These are phyloP conservation scores for Dolichopus griseipennis DNA, from an alignment of 2,888 invertebrate genomes.

Conservation along the genomic window DNA sequence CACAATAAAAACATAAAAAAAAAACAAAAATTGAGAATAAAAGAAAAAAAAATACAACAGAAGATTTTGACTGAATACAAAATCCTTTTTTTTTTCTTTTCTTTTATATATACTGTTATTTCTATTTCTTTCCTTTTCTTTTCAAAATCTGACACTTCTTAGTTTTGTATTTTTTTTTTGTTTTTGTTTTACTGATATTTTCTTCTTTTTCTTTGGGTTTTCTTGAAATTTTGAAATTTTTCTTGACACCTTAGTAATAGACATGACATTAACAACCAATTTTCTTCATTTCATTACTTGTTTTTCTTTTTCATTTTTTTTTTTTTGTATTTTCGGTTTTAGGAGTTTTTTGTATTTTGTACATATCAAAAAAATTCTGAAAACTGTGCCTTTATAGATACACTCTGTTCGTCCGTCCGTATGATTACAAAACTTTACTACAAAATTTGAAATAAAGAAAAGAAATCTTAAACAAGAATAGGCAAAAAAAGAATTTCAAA, in stretches of 20 bases:
- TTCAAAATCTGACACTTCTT: background rate
- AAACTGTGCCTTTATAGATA: too few relatives aligned
- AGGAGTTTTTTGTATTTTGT: too few relatives aligned
- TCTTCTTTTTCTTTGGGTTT: background rate
- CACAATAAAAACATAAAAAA: background rate
- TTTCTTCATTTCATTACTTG: background rate
- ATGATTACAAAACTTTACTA: too few relatives aligned
- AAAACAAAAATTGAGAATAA: background rate
- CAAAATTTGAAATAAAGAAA: too few relatives aligned
- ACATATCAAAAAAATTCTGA: too few relatives aligned
- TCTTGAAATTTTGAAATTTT: background rate
- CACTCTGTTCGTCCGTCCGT: too few relatives aligned
- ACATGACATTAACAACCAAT: conserved; percentile 6
- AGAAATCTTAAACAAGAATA: background rate
- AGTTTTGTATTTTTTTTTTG: background rate
- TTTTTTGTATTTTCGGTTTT: too few relatives aligned
- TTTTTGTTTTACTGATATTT: background rate
- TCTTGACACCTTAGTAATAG: conserved; percentile 6
- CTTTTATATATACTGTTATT: background rate
- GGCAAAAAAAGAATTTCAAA: too few relatives aligned
- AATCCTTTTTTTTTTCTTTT: background rate
- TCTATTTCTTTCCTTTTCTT: background rate
- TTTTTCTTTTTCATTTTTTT: background rate
- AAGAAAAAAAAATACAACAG: background rate
- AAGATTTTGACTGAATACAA: background rate